phyloP scores from a whole-genome alignment of 2,888 invertebrate genomes.

The Sinhomidia bicolor region DNA sequence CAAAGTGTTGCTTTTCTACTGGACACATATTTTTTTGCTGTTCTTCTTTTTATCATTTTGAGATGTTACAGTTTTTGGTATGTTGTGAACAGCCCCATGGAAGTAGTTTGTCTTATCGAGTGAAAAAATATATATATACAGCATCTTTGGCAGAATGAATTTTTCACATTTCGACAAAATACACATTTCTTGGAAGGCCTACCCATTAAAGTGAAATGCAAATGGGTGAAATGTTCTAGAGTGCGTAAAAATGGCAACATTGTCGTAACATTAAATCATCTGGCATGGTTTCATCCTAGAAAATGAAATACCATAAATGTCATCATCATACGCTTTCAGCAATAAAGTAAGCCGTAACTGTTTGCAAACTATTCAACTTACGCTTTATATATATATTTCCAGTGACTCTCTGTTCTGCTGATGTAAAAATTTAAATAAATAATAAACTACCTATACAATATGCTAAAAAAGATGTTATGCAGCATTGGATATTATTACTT shows the following conservation, averaged over 20 bases:
- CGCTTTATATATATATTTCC: background rate
- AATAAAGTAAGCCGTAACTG: background rate
- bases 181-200: background rate
- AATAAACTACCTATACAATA: too few species aligned
- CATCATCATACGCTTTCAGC: constrained; percentile 7
- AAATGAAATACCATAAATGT: background rate
- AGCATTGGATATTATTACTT: background rate
- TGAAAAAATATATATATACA: background rate
- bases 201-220: background rate
- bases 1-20: background rate
- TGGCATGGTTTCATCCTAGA: too few species aligned
- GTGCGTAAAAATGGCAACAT: background rate
- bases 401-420: too few species aligned
- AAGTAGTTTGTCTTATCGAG: background rate
- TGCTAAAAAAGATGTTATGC: background rate
- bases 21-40: too few species aligned
- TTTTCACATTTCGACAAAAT: background rate
- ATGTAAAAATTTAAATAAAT: too few species aligned
- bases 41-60: too few species aligned
- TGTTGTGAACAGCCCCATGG: background rate
- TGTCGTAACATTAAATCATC: background rate
- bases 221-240: background rate
- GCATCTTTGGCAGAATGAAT: background rate
- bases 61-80: too few species aligned
- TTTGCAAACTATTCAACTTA: background rate